A percentile compares a stretch with the other conserved stretches of the same genome.
Conservation (phyloP, 2,113 vertebrate genomes). For the Eurystomus gularis region DNA sequence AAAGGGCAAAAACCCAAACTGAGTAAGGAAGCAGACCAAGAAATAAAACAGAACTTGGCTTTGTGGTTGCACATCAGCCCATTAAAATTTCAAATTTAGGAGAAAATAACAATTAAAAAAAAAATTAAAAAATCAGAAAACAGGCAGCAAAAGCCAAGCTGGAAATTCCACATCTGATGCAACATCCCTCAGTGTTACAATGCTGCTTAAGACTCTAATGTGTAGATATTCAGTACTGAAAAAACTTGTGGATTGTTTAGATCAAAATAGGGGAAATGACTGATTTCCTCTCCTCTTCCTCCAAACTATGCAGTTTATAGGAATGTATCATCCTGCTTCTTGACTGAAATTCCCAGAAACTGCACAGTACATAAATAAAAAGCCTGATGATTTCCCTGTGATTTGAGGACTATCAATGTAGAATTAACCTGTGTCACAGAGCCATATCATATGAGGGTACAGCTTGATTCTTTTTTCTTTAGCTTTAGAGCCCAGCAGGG, state of each 20-base stretch:
- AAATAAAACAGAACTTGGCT: not conserved
- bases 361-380: not conserved
- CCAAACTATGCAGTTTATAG: not conserved
- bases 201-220: not conserved
- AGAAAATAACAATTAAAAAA: not conserved
- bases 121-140: not conserved
- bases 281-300: not conserved
- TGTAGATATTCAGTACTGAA: not conserved
- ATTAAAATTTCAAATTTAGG: not conserved
- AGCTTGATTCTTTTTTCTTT: not conserved
- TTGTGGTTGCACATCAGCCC: not conserved
- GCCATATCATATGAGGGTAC: not conserved
- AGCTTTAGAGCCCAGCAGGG: not conserved
- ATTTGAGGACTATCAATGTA: not conserved
- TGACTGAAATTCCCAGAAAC: not conserved
- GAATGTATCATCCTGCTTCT: not conserved
- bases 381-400: not conserved
- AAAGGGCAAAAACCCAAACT: not conserved
- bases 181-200: constrained; percentile 7
- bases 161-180: constrained; percentile 9
- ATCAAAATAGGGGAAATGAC: not conserved
- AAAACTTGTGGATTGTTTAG: not conserved
- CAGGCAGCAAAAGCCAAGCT: not conserved
- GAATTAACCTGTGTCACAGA: not conserved
- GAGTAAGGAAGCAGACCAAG: not conserved